Evolutionary conservation across 2,113 vertebrate genomes (phyloP).

Genomic region (Prochilodus magdalenae): DNA sequence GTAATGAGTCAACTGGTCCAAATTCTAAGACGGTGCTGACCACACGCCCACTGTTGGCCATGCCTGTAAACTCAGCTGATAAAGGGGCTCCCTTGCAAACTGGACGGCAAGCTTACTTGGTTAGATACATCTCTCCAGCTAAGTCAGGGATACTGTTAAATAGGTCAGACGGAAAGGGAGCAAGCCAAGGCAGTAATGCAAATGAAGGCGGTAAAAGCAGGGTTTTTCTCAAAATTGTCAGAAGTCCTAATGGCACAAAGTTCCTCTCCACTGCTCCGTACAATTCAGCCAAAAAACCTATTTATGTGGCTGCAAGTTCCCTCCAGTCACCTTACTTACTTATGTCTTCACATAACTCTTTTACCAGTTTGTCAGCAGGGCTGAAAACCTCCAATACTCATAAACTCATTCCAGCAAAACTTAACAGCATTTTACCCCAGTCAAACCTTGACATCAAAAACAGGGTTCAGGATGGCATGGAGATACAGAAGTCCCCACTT

Average conservation of each 20-base stretch:
- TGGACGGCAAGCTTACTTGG: slow-evolving; percentile 77
- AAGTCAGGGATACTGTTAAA: slow-evolving; percentile 72
- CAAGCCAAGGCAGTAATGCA: slow-evolving; percentile 55
- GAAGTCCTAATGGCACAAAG: slow-evolving; percentile 62
- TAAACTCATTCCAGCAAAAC: slow-evolving; percentile 56
- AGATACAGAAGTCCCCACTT: slow-evolving; percentile 59
- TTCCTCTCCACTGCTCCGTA: slow-evolving; percentile 64
- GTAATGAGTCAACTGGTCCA: slow-evolving; percentile 57
- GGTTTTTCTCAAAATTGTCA: slow-evolving; percentile 77
- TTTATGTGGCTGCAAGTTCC: slow-evolving; percentile 73
- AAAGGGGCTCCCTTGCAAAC: slow-evolving; percentile 67
- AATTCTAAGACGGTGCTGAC: slow-evolving; percentile 62
- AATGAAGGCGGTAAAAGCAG: slow-evolving; percentile 70
- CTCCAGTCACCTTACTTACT: slow-evolving; percentile 76
- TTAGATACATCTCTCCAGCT: slow-evolving; percentile 76
- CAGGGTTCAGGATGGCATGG: slow-evolving; percentile 45
- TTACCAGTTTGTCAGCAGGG: slow-evolving; percentile 58
- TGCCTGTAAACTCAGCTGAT: slow-evolving; percentile 69
- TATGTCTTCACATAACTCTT: slow-evolving; percentile 72
- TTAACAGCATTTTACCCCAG: slow-evolving; percentile 53
- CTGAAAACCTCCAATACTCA: slow-evolving; percentile 64
- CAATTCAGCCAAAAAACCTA: slow-evolving; percentile 65
- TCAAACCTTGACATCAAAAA: slow-evolving; percentile 55
- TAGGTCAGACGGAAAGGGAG: slow-evolving; percentile 65
- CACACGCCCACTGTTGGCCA: slow-evolving; percentile 69